These are phyloP conservation scores for Melospiza melodia DNA, from an alignment of 2,113 vertebrate genomes.

Conservation along the genomic window DNA sequence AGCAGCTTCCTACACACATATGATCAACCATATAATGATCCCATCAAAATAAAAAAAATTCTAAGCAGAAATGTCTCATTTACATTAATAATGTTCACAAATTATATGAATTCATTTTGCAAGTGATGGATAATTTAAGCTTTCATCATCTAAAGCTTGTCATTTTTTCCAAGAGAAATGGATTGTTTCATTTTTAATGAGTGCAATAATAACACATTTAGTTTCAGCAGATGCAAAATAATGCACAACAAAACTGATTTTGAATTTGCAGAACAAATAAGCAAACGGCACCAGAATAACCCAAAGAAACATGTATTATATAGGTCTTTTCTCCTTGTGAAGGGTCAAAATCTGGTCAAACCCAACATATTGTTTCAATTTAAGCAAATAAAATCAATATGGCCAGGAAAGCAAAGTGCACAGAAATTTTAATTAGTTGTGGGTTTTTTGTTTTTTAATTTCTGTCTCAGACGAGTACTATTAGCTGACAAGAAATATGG, in stretches of 20 bases:
- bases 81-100: slow-evolving; percentile 90
- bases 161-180: slow-evolving; percentile 90
- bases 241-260: slow-evolving; percentile 87
- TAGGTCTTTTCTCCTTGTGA: slow-evolving; percentile 77
- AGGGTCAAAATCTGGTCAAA: slow-evolving; percentile 83
- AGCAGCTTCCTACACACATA: slow-evolving; percentile 90
- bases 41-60: slow-evolving; percentile 86
- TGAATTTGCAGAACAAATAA: slow-evolving; percentile 87
- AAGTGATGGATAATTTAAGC: slow-evolving; percentile 94
- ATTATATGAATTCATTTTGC: slow-evolving; percentile 90
- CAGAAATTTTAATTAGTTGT: slow-evolving; percentile 83
- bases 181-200: slow-evolving; percentile 98
- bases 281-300: slow-evolving; percentile 79
- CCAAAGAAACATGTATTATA: slow-evolving; percentile 78
- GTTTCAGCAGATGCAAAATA: slow-evolving; percentile 90
- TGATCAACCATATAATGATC: slow-evolving; percentile 92
- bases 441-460: slow-evolving; percentile 61
- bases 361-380: slow-evolving; percentile 81
- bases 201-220: slow-evolving; percentile 88
- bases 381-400: slow-evolving; percentile 86
- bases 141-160: slow-evolving; percentile 95
- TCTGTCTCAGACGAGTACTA: slow-evolving; percentile 75
- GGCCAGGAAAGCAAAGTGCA: slow-evolving; percentile 84
- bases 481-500: slow-evolving; percentile 78
- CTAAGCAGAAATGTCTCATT: slow-evolving; percentile 89